Conservation (phyloP, 1,140 invertebrate species). For the Leucophenga varia region DNA sequence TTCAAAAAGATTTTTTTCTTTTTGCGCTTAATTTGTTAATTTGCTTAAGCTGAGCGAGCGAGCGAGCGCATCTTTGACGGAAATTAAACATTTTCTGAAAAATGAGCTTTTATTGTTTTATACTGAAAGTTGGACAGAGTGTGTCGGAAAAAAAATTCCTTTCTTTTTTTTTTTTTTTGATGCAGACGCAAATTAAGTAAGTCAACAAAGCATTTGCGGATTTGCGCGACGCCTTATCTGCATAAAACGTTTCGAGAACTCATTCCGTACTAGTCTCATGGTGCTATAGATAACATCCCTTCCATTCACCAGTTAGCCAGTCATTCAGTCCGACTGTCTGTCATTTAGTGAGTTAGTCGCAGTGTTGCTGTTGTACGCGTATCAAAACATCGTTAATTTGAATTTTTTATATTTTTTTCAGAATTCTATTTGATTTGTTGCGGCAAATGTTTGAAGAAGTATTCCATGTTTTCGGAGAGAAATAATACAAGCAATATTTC, state of each 20-base stretch:
- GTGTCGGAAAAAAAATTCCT: too few species aligned
- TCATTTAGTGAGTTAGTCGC: too few species aligned
- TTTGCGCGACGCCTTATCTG: slow-evolving; percentile 43
- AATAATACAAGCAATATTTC: background rate
- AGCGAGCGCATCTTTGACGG: slow-evolving; percentile 28
- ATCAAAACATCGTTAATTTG: too few species aligned
- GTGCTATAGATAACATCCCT: too few species aligned
- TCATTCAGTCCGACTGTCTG: too few species aligned
- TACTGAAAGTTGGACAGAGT: too few species aligned
- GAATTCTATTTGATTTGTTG: slow-evolving; percentile 48
- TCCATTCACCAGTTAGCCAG: too few species aligned
- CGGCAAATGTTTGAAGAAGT: slow-evolving; percentile 31
- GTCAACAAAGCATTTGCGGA: slow-evolving; percentile 54
- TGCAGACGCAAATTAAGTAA: slow-evolving; percentile 41
- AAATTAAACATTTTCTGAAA: slow-evolving; percentile 48
- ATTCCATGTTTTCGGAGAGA: too few species aligned
- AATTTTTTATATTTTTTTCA: slow-evolving; percentile 25
- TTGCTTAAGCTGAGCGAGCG: slow-evolving; percentile 19
- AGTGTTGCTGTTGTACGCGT: too few species aligned
- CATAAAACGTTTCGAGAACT: slow-evolving; percentile 35
- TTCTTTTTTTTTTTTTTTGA: background rate
- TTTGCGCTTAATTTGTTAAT: slow-evolving; percentile 19
- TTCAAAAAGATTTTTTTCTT: slow-evolving; percentile 10
- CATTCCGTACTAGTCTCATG: too few species aligned
- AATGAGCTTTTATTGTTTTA: too few species aligned